Evolutionary conservation across 2,888 invertebrate species (phyloP), one percentile per base, ranked within the genome.

Genomic region (Chaetogeoica ovagalla): DNA sequence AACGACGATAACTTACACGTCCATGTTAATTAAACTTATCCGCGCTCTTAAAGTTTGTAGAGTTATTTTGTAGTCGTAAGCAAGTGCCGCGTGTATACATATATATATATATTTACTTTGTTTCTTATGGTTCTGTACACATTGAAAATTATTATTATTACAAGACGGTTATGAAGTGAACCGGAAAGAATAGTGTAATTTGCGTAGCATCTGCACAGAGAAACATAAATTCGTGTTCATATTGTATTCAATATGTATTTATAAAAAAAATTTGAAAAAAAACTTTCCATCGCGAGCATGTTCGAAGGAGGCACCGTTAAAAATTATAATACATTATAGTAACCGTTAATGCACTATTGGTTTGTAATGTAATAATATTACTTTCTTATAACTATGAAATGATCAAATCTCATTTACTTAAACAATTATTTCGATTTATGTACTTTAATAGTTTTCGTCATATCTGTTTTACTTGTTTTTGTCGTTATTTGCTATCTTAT

Each of bases 11-110:
- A 66, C 23, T 65, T 74, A 74, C 11, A 17, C 55, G 19, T 15
- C 55, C 11, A 43, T 75, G 39, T 57, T 75, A 75, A 66, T 66
- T 66, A 66, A 75, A 75, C 66, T 52, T 75, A 75, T 66, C 55
- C 55, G 21, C 37, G 74, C 39, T 65, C 7, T 65, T 39, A 65
- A 59, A 66, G 66, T 66, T 66, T 11, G 21, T 65, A 55, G 63
- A 73, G 73, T 57, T 66, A 57, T 75, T 74, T 74, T 57, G 65
- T 63, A 62, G 30, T 66, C 43, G 30, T 17, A 39, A 52, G 30
- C 52, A n/a, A 30, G 19, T 48, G 48, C n/a, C n/a, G 19, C 30
- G 30, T 30, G 30, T 30, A 2, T 7, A 9, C 43, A n/a, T n/a
- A n/a, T n/a, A n/a, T 43, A 48, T 62, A 17, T 62, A 48, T 62